Base-by-base conservation (phyloP, 2,113 vertebrate species). In the Pristiophorus japonicus region DNA sequence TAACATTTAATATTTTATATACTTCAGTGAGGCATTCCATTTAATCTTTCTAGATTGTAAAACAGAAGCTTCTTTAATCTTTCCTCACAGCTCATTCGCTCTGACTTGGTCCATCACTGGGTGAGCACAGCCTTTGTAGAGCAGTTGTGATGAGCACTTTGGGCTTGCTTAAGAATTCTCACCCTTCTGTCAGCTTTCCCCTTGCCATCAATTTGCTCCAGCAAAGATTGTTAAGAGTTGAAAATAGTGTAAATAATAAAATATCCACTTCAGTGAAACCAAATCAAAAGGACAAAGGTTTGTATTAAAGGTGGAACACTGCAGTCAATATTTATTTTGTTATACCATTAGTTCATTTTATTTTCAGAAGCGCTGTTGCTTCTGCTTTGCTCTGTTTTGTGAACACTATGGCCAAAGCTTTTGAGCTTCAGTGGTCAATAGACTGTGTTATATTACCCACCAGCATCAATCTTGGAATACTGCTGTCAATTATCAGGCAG, bases 81-180 rank as follows among this genome's bases (percentile, higher is more conserved):
- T 47, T 51, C 45, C 22, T 47, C 24, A 51, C 12, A 51, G 8
- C 10, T 87, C 22, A 87, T 51, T 87, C 45, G 0, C 45, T 51
- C 10, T 51, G 24, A 51, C 84, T 51, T 87, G 45, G 20, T 51
- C 84, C 45, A 87, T 27, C 84, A 87, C 20, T 87, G 45, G 24
- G 47, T 30, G 24, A 51, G 45, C 10, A 12, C 22, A 51, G 47
- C 47, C 27, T 11, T 87, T 87, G 84, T 87, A 87, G 45, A 87
- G 24, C 45, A 87, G 24, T 45, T 51, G 38, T 42, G 38, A 42
- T 42, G 38, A 81, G 38, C 38, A 12, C 75, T 11, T 10, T n/a
- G 18, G 81, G 81, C 81, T 42, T 81, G 78, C 16, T 87, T 87
- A 87, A 87, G 84, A 87, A 51, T 51, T 87, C 84, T 87, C 47